These are phyloP conservation scores for Ceratina australensis DNA, from an alignment of 1,140 invertebrate species.

Conservation along the genomic window DNA sequence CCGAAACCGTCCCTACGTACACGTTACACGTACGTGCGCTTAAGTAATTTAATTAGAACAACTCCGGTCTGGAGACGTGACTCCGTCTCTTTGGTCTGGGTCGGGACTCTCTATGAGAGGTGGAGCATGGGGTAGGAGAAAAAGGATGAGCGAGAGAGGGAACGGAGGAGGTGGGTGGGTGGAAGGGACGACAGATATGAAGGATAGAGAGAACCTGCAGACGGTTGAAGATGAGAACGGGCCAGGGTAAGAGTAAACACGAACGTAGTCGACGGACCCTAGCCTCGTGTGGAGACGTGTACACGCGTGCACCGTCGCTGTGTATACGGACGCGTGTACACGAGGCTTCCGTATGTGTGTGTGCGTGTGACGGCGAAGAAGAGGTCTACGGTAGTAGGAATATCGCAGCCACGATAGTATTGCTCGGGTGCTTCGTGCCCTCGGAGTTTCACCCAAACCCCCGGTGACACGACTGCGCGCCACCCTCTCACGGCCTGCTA, in stretches of 20 bases:
- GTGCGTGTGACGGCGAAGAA: conserved; percentile 38
- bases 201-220: conserved; percentile 58
- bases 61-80: conserved; percentile 73
- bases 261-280: conserved; percentile 48
- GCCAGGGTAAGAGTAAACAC: conserved; percentile 58
- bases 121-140: conserved; percentile 30
- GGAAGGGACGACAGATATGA: conserved; percentile 50
- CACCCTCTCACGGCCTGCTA: conserved; percentile 50
- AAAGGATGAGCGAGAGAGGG: conserved; percentile 5
- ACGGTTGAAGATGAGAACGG: conserved; percentile 61
- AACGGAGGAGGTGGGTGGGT: conserved; percentile 9
- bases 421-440: conserved; percentile 58
- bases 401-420: conserved; percentile 63
- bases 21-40: conserved; percentile 67
- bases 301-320: neutral
- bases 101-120: conserved; percentile 45
- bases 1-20: conserved; percentile 69
- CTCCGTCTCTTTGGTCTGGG: conserved; percentile 71
- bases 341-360: neutral
- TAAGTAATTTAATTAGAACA: conserved; percentile 78
- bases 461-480: conserved; percentile 55
- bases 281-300: conserved; percentile 37
- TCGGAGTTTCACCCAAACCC: conserved; percentile 56
- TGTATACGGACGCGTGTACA: neutral
- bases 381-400: conserved; percentile 47